These are phyloP conservation scores for Emydocephalus ijimae DNA, from an alignment of 2,113 vertebrate species.

Conservation along the genomic window DNA sequence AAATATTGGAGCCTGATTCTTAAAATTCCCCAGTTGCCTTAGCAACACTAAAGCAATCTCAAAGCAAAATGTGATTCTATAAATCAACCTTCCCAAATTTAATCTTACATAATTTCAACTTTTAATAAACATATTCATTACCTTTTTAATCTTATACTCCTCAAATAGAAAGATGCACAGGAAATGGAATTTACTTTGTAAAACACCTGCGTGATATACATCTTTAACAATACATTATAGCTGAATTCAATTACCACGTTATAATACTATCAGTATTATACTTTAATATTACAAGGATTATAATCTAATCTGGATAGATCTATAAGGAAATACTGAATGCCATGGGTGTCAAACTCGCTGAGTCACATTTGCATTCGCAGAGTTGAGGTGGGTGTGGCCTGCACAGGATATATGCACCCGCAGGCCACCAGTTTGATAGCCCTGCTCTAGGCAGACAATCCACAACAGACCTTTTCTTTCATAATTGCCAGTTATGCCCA, in stretches of 20 bases:
- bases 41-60: not conserved
- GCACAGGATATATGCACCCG: too few species aligned
- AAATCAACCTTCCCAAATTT: not conserved
- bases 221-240: not conserved
- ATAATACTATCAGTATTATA: not conserved
- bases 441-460: too few species aligned
- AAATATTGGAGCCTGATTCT: not conserved
- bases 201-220: not conserved
- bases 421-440: too few species aligned
- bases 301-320: not conserved
- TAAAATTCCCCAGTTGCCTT: not conserved
- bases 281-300: not conserved
- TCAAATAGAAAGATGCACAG: not conserved
- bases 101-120: not conserved
- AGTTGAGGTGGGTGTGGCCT: too few species aligned
- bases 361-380: too few species aligned
- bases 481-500: not conserved
- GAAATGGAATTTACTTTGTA: not conserved
- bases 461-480: not conserved
- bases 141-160: not conserved
- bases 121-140: not conserved
- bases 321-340: not conserved
- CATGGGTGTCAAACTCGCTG: accelerated
- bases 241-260: not conserved
- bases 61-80: not conserved